Evolutionary conservation across 1,140 invertebrate species (phyloP).

Genomic region (Plodia interpunctella): DNA sequence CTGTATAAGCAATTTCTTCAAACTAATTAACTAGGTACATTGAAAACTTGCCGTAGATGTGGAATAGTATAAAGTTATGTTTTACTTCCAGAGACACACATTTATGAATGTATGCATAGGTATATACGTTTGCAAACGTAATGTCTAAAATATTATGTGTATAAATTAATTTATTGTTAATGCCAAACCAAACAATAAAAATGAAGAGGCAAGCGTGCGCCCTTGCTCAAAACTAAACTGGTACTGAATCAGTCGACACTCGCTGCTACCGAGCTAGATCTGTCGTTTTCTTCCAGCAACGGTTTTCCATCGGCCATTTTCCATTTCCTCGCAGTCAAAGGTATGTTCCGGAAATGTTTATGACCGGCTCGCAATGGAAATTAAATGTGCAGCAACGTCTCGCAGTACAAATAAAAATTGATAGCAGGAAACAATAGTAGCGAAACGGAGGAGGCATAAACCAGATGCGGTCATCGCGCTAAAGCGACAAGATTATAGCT

Average conservation of each 20-base stretch:
- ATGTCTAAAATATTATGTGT: too few species aligned
- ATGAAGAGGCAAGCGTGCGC: slow-evolving; percentile 26
- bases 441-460: slow-evolving; percentile 34
- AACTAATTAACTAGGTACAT: too few species aligned
- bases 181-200: background rate
- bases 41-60: too few species aligned
- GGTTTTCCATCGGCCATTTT: slow-evolving; percentile 23
- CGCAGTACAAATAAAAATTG: slow-evolving; percentile 27
- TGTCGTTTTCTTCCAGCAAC: slow-evolving; percentile 18
- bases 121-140: too few species aligned
- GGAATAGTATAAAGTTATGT: too few species aligned
- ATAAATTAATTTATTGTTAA: too few species aligned
- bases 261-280: background rate
- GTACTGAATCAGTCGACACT: slow-evolving; percentile 41
- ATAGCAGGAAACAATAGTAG: slow-evolving; percentile 35
- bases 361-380: slow-evolving; percentile 23
- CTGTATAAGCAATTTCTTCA: too few species aligned
- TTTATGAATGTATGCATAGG: too few species aligned
- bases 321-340: slow-evolving; percentile 26
- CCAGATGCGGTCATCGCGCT: slow-evolving; percentile 34
- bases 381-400: slow-evolving; percentile 18
- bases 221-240: slow-evolving; percentile 40
- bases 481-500: slow-evolving; percentile 33
- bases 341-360: background rate
- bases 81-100: too few species aligned